Evolutionary conservation across 1,140 invertebrate genomes (phyloP), one percentile per base, ranked within the genome.

Genomic region (Globodera ellingtonae): DNA sequence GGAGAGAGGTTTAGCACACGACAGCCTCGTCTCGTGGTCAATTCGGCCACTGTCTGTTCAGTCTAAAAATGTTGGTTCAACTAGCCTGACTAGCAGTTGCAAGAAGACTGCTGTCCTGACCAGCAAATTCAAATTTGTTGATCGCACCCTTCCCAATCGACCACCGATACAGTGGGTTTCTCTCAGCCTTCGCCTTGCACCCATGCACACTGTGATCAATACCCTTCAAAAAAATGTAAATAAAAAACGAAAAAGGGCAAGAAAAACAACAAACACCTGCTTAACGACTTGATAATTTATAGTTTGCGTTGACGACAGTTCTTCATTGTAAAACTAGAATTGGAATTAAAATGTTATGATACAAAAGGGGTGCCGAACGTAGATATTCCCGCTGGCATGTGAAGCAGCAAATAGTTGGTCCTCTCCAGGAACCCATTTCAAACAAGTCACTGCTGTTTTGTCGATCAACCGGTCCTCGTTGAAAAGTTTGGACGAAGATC

Each of bases 381-480:
- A 98, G 86, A 99, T 92, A 87, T 98, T 94, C n/a, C 97, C 97
- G 82, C 95, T 98, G 72, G 94, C 93, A 90, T 99, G 95, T 6
- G 96, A 94, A 71, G 95, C 95, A 78, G 98, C 91, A 91, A 99
- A 99, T 84, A 96, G 91, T 88, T 96, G 95, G 81, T 93, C 93
- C 52, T 95, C 97, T 66, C 94, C 94, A 46, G 97, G 96, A 82
- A 99, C 93, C 97, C 97, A 99, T 88, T 94, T 93, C 87, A 99
- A 93, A 90, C 97, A 98, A n/a, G 97, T 99, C 82, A 98, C 97
- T 91, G 81, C 72, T 76, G 94, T 96, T 91, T 98, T 98, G 90
- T 99, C 97, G 89, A 99, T 97, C 86, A 97, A 91, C 90, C 96
- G 93, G 94, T 99, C 97, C 92, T 98, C 96, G 92, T 99, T 99